Conservation (phyloP, 2,888 invertebrate genomes). For the Heliconius ismenius region DNA sequence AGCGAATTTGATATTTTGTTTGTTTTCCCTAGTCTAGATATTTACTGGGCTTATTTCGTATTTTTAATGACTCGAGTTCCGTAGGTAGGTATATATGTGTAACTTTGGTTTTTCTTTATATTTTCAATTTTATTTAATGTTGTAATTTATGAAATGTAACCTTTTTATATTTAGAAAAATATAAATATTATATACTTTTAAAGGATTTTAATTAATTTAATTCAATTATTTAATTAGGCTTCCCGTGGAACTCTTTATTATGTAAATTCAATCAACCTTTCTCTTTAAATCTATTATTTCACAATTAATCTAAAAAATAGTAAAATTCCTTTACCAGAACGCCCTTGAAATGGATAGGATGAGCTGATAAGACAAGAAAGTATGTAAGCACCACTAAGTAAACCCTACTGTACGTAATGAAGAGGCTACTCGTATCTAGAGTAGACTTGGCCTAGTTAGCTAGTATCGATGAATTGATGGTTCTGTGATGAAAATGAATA, state of each 20-base stretch:
- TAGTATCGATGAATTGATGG: conserved; percentile 17
- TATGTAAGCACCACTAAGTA: conserved; percentile 17
- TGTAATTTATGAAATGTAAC: neutral
- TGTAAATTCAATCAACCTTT: neutral
- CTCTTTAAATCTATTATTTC: neutral
- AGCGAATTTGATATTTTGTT: conserved; percentile 41
- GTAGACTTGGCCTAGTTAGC: conserved; percentile 27
- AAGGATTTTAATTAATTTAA: neutral
- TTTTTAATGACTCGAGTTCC: neutral
- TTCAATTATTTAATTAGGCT: neutral
- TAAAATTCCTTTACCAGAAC: neutral
- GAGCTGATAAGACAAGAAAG: conserved; percentile 24
- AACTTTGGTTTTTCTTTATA: neutral
- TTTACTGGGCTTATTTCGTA: conserved; percentile 29
- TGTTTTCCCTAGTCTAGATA: conserved; percentile 30
- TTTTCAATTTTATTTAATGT: neutral
- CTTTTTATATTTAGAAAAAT: neutral
- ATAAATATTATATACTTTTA: neutral
- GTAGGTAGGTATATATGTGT: too few species aligned
- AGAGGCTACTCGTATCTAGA: conserved; percentile 20
- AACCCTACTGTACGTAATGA: conserved; percentile 18
- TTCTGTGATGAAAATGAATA: neutral
- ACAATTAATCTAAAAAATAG: neutral
- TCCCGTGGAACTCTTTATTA: neutral
- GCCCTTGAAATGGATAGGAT: conserved; percentile 8